Conservation (phyloP, 2,888 invertebrate species). For the Dicyrtomina minuta region DNA sequence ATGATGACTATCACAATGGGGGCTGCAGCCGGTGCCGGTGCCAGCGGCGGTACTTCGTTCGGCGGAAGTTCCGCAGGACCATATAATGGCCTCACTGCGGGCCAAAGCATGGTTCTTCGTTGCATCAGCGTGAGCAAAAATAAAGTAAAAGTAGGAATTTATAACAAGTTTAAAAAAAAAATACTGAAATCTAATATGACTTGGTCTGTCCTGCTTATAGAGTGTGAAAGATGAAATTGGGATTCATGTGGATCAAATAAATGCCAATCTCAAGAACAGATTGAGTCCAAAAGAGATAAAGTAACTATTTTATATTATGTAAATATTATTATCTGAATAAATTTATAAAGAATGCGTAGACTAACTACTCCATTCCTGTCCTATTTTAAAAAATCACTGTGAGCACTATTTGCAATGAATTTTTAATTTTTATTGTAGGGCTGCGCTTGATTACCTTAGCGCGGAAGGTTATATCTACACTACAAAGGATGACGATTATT, state of each 20-base stretch:
- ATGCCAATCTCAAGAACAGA: slow-evolving; percentile 53
- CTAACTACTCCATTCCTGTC: too few species aligned
- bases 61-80: slow-evolving; percentile 10
- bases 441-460: slow-evolving; percentile 66
- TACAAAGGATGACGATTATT: slow-evolving; percentile 76
- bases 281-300: slow-evolving; percentile 51
- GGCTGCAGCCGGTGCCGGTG: slow-evolving; percentile 22
- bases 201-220: slow-evolving; percentile 33
- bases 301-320: slow-evolving; percentile 50
- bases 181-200: too few species aligned
- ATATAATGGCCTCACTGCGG: slow-evolving; percentile 51
- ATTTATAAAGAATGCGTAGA: too few species aligned
- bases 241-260: slow-evolving; percentile 54
- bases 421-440: slow-evolving; percentile 42
- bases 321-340: neutral
- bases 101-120: slow-evolving; percentile 54
- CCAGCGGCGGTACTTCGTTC: slow-evolving; percentile 13
- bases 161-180: neutral
- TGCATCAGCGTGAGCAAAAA: slow-evolving; percentile 42
- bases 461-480: slow-evolving; percentile 78
- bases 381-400: too few species aligned
- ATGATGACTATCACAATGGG: slow-evolving; percentile 40
- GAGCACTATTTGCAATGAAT: too few species aligned
- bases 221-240: slow-evolving; percentile 53
- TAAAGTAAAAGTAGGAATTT: neutral